Evolutionary conservation across 2,113 vertebrate species (phyloP).

Genomic region (Colaptes auratus): DNA sequence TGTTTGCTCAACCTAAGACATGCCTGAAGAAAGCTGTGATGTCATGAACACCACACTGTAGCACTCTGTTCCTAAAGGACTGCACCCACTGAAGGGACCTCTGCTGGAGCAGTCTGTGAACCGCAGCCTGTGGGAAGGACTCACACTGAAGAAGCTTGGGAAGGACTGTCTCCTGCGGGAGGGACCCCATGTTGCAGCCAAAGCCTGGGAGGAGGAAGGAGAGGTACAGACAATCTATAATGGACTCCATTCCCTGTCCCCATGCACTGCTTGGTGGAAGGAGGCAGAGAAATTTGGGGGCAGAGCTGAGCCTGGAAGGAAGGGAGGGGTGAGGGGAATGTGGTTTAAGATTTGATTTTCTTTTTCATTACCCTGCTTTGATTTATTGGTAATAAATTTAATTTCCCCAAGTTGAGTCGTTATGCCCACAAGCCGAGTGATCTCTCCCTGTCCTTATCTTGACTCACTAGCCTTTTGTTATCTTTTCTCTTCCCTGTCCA

Average conservation of each 20-base stretch:
- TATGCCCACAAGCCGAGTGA: background rate
- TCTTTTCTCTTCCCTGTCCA: too few species aligned
- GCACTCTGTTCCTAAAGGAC: background rate
- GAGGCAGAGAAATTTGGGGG: rapidly evolving
- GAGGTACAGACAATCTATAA: background rate
- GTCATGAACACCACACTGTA: background rate
- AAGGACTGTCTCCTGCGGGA: background rate
- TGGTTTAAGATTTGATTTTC: background rate
- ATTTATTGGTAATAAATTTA: background rate
- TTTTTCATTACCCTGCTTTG: background rate
- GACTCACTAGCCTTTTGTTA: too few species aligned
- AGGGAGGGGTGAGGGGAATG: background rate
- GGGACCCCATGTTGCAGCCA: background rate
- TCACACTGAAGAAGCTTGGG: background rate
- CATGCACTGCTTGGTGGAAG: background rate
- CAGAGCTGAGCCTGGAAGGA: background rate
- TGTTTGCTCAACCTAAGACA: too few species aligned
- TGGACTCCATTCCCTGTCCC: background rate
- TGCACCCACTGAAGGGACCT: background rate
- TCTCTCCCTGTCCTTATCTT: background rate
- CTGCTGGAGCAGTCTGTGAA: background rate
- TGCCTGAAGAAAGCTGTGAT: background rate
- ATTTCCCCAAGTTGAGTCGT: background rate
- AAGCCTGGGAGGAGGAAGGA: background rate
- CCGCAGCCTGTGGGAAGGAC: background rate